phyloP scores from a whole-genome alignment of 2,113 vertebrate genomes.

The Entosphenus tridentatus region DNA sequence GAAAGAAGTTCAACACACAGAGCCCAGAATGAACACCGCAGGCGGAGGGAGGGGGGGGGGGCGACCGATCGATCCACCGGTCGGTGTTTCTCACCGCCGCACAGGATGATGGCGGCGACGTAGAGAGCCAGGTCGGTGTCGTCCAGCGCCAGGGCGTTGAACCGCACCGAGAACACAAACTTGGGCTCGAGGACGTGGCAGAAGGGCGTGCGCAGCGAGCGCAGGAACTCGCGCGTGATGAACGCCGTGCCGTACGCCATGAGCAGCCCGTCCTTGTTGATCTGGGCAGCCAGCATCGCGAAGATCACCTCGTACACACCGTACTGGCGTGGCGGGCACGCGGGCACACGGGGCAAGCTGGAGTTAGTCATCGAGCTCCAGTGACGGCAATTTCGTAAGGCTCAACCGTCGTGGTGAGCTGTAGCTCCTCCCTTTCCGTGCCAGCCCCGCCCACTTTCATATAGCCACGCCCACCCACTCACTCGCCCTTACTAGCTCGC shows the following conservation, averaged over 20 bases:
- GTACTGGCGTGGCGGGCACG: slow-evolving; percentile 49
- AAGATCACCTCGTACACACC: slow-evolving; percentile 95
- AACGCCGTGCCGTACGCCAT: slow-evolving; percentile 86
- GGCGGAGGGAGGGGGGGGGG: too few relatives aligned
- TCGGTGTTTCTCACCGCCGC: slow-evolving; percentile 39
- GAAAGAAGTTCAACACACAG: too few relatives aligned
- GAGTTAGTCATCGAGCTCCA: too few relatives aligned
- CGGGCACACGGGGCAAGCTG: too few relatives aligned
- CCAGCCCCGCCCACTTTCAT: too few relatives aligned
- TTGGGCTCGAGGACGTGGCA: slow-evolving; percentile 93
- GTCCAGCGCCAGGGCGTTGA: slow-evolving; percentile 82
- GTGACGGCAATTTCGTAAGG: too few relatives aligned
- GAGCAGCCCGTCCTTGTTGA: slow-evolving; percentile 92
- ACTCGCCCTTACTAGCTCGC: too few relatives aligned
- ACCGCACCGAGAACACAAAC: slow-evolving; percentile 92
- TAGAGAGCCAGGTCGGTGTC: slow-evolving; percentile 95
- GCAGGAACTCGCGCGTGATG: slow-evolving; percentile 81
- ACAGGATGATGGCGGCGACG: slow-evolving; percentile 89
- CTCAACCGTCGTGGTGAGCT: too few relatives aligned
- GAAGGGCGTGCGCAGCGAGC: slow-evolving; percentile 81
- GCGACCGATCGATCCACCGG: too few relatives aligned
- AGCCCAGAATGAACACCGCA: too few relatives aligned
- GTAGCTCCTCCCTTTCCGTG: too few relatives aligned
- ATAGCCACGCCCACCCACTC: too few relatives aligned
- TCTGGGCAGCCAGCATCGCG: slow-evolving; percentile 84